These are phyloP conservation scores for Strix uralensis DNA, from an alignment of 2,113 vertebrate species.

Conservation along the genomic window DNA sequence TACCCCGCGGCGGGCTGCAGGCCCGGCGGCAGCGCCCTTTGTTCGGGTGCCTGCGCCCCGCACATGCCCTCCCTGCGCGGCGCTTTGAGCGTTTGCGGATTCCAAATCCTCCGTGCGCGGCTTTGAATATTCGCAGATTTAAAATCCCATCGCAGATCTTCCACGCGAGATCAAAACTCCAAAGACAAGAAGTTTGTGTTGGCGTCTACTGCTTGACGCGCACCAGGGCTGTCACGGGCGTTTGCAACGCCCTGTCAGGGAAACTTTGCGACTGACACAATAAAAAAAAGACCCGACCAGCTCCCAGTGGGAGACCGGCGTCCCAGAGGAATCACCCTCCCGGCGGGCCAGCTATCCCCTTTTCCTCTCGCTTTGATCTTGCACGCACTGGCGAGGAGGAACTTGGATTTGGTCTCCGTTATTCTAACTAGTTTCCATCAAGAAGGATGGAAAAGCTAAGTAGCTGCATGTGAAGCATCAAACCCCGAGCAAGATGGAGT, in stretches of 20 bases:
- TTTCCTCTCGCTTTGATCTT: background rate
- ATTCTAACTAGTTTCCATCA: background rate
- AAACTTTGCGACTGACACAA: background rate
- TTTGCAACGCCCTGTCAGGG: background rate
- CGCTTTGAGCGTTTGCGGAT: no score
- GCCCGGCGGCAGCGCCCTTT: no score
- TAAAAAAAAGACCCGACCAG: background rate
- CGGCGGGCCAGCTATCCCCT: background rate
- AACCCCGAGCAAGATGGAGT: background rate
- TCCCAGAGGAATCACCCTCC: background rate
- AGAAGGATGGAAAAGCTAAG: background rate
- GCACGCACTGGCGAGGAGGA: background rate
- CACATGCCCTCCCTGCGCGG: no score
- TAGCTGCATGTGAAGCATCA: background rate
- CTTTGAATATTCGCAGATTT: background rate
- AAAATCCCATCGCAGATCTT: background rate
- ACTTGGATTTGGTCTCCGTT: background rate
- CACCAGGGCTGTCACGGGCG: background rate
- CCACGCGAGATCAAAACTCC: no score
- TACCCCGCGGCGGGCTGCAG: no score
- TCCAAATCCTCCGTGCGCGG: no score
- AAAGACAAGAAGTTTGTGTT: no score
- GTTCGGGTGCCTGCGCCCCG: no score
- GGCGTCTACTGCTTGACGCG: fast-evolving
- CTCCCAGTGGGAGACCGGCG: background rate